These are phyloP conservation scores for Fragariocoptes setiger DNA, from an alignment of 1,140 invertebrate species.

Conservation along the genomic window DNA sequence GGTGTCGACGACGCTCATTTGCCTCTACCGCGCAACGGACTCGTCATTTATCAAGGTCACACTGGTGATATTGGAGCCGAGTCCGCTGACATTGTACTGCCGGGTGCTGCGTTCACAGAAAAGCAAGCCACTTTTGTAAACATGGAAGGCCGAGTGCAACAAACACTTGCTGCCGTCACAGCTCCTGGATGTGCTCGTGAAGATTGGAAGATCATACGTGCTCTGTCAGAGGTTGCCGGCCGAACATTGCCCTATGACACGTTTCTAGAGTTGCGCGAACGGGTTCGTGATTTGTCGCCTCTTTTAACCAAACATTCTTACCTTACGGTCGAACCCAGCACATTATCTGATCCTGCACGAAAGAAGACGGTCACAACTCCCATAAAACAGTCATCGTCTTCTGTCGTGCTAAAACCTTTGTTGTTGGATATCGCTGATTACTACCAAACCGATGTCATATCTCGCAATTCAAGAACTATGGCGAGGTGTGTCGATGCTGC, in stretches of 20 bases:
- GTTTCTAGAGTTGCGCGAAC: constrained; percentile 41
- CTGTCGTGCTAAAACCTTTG: constrained; percentile 35
- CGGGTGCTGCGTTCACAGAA: constrained; percentile 92
- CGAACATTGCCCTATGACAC: constrained; percentile 57
- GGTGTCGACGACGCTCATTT: constrained; percentile 60
- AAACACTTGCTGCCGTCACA: constrained; percentile 56
- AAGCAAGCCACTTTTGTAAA: constrained; percentile 89
- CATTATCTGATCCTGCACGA: background rate
- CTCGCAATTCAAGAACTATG: constrained; percentile 88
- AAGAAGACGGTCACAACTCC: background rate
- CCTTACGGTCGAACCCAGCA: constrained; percentile 18
- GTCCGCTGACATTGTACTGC: constrained; percentile 57
- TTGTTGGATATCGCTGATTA: constrained; percentile 60
- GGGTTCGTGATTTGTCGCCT: constrained; percentile 55
- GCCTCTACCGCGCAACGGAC: constrained; percentile 44
- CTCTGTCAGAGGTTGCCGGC: constrained; percentile 49
- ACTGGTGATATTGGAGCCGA: constrained; percentile 75
- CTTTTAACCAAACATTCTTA: constrained; percentile 37
- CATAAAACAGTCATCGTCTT: constrained; percentile 17
- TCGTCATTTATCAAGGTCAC: constrained; percentile 86
- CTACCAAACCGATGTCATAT: constrained; percentile 90
- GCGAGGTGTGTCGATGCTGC: constrained; percentile 82
- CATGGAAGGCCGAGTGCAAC: constrained; percentile 82
- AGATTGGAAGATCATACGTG: constrained; percentile 93
- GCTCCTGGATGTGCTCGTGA: constrained; percentile 71